Evolutionary conservation across 1,140 invertebrate genomes (phyloP), one percentile per base, ranked within the genome.

Genomic region (Bicyclus anynana): DNA sequence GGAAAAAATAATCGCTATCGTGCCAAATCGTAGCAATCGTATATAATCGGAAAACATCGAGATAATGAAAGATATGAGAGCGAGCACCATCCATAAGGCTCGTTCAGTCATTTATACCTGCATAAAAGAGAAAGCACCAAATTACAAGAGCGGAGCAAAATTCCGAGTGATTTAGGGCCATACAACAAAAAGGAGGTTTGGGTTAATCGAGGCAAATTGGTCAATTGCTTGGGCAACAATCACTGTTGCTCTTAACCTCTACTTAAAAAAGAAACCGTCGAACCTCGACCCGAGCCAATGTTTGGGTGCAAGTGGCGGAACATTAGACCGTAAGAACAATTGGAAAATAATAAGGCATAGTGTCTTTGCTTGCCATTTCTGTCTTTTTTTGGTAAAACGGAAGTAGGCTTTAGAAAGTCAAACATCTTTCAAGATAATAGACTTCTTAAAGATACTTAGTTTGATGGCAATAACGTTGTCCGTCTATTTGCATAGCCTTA

Each of bases 201-300:
- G 65, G 65, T 63, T 67, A 63, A 67, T 63, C 60, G 60, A 60
- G 48, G 60, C 53, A 67, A 67, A 67, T 67, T 67, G 65, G 61
- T 53, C 53, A 42, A 62, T 50, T 44, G 50, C 53, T 62, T 58
- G 44, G 50, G 54, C 40, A 57, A 35, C 40, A 57, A 35, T 51
- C 42, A 16, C 20, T 59, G 56, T 59, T 59, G 50, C 49, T 52
- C 55, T 59, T 29, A 59, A 47, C 49, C 56, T 59, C 49, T 38
- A 47, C 56, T 59, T 52, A 52, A 59, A n/a, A 59, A 60, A 54
- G 47, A 60, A 60, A 60, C 58, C 50, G 21, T 42, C 42, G 23
- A 42, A 38, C 20, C 44, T 53, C 50, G 40, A 52, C 33, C 49
- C 27, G 29, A 48, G 40, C 27, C 42, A 53, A 17, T 42, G 17